Percentiles rank a stretch among this genome's conserved stretches.
These are phyloP conservation scores for Chrysopa pallens DNA, from an alignment of 1,140 invertebrate genomes.

Conservation along the genomic window DNA sequence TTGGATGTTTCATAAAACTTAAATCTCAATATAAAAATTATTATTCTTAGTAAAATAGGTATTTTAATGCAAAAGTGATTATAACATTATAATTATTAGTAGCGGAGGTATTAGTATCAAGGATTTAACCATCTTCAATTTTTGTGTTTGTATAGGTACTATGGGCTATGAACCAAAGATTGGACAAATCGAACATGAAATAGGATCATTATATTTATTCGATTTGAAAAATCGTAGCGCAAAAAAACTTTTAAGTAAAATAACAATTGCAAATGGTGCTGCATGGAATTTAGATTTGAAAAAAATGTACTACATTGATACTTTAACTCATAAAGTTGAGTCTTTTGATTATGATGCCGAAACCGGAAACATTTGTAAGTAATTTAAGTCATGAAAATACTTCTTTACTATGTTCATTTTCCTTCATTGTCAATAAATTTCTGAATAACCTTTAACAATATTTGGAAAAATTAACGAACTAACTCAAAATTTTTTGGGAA, in stretches of 20 bases:
- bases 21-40: not conserved
- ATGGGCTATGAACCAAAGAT: slow-evolving; percentile 10
- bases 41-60: not conserved
- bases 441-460: no score
- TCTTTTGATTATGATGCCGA: slow-evolving; percentile 56
- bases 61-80: not conserved
- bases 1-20: not conserved
- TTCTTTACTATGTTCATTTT: no score
- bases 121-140: not conserved
- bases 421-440: no score
- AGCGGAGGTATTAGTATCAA: no score
- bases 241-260: slow-evolving; percentile 19
- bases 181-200: slow-evolving; percentile 7
- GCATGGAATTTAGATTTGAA: slow-evolving; percentile 50
- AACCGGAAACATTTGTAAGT: slow-evolving; percentile 45
- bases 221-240: slow-evolving; percentile 2
- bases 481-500: no score
- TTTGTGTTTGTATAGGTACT: slow-evolving; percentile 8
- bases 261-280: slow-evolving; percentile 63
- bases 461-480: no score
- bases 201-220: slow-evolving; percentile 11
- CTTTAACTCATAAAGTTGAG: slow-evolving; percentile 38
- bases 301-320: slow-evolving; percentile 60
- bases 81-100: not conserved
- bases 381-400: no score